Evolutionary conservation across 2,797 vertebrate genomes (phyloP).

Genomic region (Huso huso): DNA sequence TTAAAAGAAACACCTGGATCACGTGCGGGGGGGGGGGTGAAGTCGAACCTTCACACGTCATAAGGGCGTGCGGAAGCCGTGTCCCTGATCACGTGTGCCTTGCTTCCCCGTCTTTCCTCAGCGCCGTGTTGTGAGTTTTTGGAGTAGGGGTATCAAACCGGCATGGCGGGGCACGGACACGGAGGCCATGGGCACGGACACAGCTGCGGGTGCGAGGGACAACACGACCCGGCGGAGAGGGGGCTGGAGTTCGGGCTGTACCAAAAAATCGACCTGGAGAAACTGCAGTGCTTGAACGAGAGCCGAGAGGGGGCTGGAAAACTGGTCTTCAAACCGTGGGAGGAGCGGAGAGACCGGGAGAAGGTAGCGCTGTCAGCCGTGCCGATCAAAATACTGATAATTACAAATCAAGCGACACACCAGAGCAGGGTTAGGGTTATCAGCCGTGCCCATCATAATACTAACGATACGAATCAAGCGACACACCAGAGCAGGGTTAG

Average conservation of each 20-base stretch:
- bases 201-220: slow-evolving; percentile 56
- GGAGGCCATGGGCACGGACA: slow-evolving; percentile 51
- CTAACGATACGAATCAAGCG: too few species aligned
- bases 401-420: neutral
- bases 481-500: too few species aligned
- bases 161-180: slow-evolving; percentile 61
- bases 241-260: slow-evolving; percentile 80
- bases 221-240: slow-evolving; percentile 78
- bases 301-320: slow-evolving; percentile 82
- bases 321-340: slow-evolving; percentile 90
- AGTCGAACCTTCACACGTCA: neutral
- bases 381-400: neutral
- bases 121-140: neutral
- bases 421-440: too few species aligned
- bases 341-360: slow-evolving; percentile 69
- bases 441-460: too few species aligned
- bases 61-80: slow-evolving; percentile 22
- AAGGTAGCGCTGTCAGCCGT: slow-evolving; percentile 53
- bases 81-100: slow-evolving; percentile 16
- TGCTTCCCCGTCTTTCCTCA: slow-evolving; percentile 29
- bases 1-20: neutral
- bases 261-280: slow-evolving; percentile 77
- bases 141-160: slow-evolving; percentile 49
- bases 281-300: slow-evolving; percentile 90
- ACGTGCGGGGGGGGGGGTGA: neutral